Evolutionary conservation across 1,140 invertebrate species (phyloP).

Genomic region (Acyrthosiphon pisum): DNA sequence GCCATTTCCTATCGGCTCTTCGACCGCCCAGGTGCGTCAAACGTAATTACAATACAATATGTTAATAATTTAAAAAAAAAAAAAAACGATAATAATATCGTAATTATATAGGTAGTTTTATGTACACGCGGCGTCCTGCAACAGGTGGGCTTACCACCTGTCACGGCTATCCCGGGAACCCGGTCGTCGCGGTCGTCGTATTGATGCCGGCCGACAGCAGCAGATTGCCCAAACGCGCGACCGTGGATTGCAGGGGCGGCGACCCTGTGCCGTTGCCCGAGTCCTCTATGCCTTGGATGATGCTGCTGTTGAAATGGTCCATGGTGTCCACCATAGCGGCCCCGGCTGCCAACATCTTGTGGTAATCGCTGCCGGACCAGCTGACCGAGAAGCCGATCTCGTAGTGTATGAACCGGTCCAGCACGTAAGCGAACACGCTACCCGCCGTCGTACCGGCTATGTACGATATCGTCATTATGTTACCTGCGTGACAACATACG

Average conservation of each 20-base stretch:
- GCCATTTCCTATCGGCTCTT: background rate
- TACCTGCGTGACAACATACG: conserved; percentile 68
- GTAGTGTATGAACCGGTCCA: conserved; percentile 70
- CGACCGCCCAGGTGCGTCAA: background rate
- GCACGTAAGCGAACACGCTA: conserved; percentile 80
- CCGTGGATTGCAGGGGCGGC: background rate
- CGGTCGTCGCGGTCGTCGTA: background rate
- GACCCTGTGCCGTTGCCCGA: background rate
- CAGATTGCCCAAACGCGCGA: background rate
- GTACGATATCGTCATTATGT: conserved; percentile 92
- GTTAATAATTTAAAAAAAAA: background rate
- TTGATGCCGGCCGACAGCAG: background rate
- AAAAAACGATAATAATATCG: background rate
- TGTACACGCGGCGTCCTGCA: background rate
- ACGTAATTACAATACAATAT: background rate
- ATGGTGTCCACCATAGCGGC: background rate
- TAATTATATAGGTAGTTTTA: background rate
- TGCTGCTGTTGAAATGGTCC: background rate
- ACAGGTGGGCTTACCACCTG: no score
- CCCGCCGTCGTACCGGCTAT: conserved; percentile 83
- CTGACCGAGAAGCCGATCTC: background rate
- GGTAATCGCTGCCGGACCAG: background rate
- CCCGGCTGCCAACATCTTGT: background rate
- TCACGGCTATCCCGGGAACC: background rate
- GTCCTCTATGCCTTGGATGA: background rate